phyloP scores from a whole-genome alignment of 2,797 vertebrate genomes.

The Simalia tracyae region DNA sequence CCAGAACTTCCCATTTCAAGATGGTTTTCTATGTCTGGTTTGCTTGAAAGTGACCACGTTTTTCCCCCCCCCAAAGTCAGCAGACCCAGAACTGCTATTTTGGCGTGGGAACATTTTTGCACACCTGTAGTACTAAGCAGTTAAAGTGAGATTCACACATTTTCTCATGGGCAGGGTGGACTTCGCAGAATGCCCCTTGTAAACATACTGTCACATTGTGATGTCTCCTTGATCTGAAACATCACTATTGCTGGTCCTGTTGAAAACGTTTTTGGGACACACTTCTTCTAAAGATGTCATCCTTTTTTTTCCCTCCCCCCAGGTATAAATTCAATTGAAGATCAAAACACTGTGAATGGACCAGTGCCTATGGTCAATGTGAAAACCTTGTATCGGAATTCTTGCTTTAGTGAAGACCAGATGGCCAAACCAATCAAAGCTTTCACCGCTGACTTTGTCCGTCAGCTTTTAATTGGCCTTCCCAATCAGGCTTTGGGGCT shows the following conservation, averaged over 20 bases:
- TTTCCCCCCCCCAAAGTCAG: no score
- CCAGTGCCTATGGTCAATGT: constrained; percentile 84
- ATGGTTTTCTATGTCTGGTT: no score
- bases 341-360: constrained; percentile 85
- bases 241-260: neutral
- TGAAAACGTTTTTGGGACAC: neutral
- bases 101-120: no score
- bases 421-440: constrained; percentile 96
- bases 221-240: neutral
- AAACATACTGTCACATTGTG: neutral
- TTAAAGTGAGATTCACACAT: no score
- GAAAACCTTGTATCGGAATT: constrained; percentile 86
- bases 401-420: constrained; percentile 92
- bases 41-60: no score
- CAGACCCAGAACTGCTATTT: no score
- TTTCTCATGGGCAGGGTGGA: no score
- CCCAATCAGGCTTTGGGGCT: constrained; percentile 92
- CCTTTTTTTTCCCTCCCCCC: neutral
- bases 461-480: constrained; percentile 93
- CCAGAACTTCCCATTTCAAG: no score
- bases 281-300: neutral
- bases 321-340: constrained; percentile 76
- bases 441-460: constrained; percentile 95
- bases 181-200: neutral
- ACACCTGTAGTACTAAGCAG: no score